phyloP scores from a whole-genome alignment of 2,113 vertebrate genomes.

The Struthio camelus region DNA sequence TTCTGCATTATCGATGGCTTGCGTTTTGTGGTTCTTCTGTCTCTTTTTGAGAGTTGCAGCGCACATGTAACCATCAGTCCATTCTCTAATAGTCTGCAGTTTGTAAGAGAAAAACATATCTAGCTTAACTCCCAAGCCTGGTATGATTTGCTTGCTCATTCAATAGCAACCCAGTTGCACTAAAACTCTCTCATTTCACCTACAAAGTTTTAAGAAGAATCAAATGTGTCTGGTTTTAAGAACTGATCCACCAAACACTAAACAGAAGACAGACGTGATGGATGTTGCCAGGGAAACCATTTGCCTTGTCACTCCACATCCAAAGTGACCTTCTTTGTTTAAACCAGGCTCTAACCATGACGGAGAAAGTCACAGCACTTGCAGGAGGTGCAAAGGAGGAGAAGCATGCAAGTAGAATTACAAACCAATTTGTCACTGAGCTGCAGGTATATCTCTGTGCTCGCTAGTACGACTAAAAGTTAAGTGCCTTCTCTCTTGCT shows the following conservation, averaged over 20 bases:
- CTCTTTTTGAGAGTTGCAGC: neutral
- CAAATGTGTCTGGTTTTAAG: no score
- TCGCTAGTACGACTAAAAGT: neutral
- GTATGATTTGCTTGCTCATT: neutral
- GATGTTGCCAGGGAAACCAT: neutral
- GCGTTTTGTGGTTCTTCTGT: neutral
- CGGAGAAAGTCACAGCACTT: neutral
- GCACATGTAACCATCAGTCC: neutral
- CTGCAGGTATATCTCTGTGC: neutral
- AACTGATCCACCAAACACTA: neutral
- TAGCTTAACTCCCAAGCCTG: neutral
- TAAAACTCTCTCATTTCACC: neutral
- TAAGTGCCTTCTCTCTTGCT: neutral
- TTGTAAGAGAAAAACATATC: neutral
- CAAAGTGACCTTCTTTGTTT: neutral
- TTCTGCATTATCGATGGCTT: neutral
- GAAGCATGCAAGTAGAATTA: neutral
- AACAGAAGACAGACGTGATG: neutral
- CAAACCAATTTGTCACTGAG: neutral
- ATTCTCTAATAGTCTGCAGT: neutral
- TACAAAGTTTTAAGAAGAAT: neutral
- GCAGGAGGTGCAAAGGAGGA: neutral
- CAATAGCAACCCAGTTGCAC: neutral
- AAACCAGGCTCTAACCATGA: neutral
- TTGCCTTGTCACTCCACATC: neutral